Percentiles rank a stretch among this genome's conserved stretches.
Conservation (phyloP, 2,888 invertebrate species). For the Oegoconia quadripuncta region DNA sequence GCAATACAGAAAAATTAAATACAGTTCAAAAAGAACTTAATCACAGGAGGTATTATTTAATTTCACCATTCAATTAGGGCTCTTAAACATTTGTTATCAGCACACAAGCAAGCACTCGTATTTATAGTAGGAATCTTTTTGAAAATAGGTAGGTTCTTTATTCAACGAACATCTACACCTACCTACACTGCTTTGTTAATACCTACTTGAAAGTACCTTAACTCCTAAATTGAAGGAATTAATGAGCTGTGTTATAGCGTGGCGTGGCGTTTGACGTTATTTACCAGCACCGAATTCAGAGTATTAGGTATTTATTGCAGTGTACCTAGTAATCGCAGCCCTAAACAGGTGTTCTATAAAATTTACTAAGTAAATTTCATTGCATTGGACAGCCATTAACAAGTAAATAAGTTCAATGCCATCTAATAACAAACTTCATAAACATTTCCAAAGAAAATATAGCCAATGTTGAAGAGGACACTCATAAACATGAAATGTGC, state of each 20-base stretch:
- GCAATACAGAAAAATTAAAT: too few species aligned
- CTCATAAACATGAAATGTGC: conserved; percentile 60
- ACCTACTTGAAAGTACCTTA: too few species aligned
- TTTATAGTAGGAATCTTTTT: neutral
- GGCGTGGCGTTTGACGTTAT: neutral
- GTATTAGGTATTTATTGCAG: neutral
- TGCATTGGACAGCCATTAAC: conserved; percentile 10
- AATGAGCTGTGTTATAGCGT: neutral
- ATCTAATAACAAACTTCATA: conserved; percentile 41
- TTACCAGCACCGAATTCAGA: neutral
- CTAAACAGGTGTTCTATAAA: neutral
- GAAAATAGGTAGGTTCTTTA: neutral
- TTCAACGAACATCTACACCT: too few species aligned
- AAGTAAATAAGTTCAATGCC: conserved; percentile 10
- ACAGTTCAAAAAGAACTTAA: conserved; percentile 8
- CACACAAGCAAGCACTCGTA: conserved; percentile 6
- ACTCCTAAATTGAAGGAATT: neutral
- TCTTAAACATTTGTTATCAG: conserved; percentile 18
- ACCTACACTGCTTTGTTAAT: too few species aligned
- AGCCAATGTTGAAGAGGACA: conserved; percentile 42
- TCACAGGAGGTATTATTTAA: conserved; percentile 16
- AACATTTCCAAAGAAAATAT: conserved; percentile 33
- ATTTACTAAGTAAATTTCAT: conserved; percentile 2
- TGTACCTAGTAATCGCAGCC: too few species aligned
- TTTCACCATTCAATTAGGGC: conserved; percentile 40